These are phyloP conservation scores for zebrafish (Danio rerio) DNA, from an alignment of 2,113 vertebrate species.

Conservation along the genomic window DNA sequence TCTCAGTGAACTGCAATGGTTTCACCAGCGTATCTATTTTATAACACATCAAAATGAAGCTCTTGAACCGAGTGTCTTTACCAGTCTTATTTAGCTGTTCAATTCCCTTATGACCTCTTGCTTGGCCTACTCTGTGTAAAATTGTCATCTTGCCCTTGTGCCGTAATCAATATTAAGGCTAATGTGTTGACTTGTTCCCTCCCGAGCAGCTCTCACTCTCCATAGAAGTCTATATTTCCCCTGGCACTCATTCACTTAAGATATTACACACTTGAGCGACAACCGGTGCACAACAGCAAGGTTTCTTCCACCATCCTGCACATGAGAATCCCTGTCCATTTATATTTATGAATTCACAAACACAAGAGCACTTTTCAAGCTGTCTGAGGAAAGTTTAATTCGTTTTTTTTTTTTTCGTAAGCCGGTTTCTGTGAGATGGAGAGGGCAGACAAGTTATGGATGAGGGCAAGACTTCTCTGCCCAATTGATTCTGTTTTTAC, in stretches of 20 bases:
- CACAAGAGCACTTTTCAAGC: slow-evolving; percentile 27
- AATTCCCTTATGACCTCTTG: slow-evolving; percentile 6
- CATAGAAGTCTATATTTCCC: slow-evolving; percentile 30
- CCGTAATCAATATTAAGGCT: slow-evolving; percentile 38
- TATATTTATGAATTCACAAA: slow-evolving; percentile 41
- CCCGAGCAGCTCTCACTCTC: slow-evolving; percentile 11
- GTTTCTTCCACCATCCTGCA: slow-evolving; percentile 26
- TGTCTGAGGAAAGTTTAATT: slow-evolving; percentile 33
- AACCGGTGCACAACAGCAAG: slow-evolving; percentile 16
- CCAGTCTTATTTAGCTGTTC: slow-evolving; percentile 8
- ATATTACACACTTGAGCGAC: slow-evolving; percentile 43
- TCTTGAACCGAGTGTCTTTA: neutral
- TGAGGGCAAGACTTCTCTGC: neutral
- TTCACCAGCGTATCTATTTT: neutral
- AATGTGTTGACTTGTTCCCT: slow-evolving; percentile 26
- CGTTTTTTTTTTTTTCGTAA: slow-evolving; percentile 15
- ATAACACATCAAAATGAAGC: neutral
- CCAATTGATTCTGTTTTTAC: slow-evolving; percentile 15
- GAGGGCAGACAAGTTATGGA: neutral
- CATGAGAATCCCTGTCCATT: slow-evolving; percentile 38
- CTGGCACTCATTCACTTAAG: slow-evolving; percentile 31
- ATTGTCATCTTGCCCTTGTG: slow-evolving; percentile 39
- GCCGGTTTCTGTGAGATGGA: neutral
- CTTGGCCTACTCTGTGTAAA: slow-evolving; percentile 21
- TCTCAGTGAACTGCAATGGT: neutral